Evolutionary conservation across 2,797 vertebrate species (phyloP), one percentile per base, ranked within the genome.

Genomic region (Cossypha heuglini): DNA sequence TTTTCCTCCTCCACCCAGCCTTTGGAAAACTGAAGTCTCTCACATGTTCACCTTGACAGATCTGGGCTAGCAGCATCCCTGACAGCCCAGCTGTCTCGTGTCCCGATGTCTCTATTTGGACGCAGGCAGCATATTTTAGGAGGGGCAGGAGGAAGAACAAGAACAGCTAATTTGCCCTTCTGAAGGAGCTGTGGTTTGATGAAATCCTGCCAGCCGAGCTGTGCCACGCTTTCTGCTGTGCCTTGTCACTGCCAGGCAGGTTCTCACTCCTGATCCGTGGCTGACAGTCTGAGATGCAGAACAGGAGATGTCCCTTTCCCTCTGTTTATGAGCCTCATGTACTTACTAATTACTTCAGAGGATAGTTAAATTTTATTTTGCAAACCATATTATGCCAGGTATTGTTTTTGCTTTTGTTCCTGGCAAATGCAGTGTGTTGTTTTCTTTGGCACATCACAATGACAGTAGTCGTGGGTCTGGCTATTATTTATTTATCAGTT

Each of bases 21-120:
- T 10, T 18, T 1, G 6, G 89, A 61, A 87, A 95, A 51, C 12
- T 35, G 59, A 92, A 94, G 85, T 64, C 91, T 97, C 91, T 95
- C 93, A 80, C 73, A 40, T 43, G 62, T 66, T 95, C 82, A 88
- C 88, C 92, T 94, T 93, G 95, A 95, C 92, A 94, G 85, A 92
- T 95, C 82, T 86, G 18, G 92, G 88, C 62, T 97, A 95, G 80
- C 78, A 83, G 91, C 68, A 79, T 72, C 86, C 90, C 72, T 76
- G 86, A 81, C 92, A 95, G 94, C 88, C 80, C 87, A 93, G 92
- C 95, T 95, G 95, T 79, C 90, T 95, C 6, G 46, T 5, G 48
- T 94, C 80, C 82, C 55, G 1, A 6, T n/a, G 85, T 93, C 68
- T 96, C 89, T 55, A 64, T 93, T 93, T 88, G 88, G 89, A 68